Evolutionary conservation across 2,888 invertebrate genomes (phyloP), one percentile per base, ranked within the genome.

Genomic region (Physocephala rufipes): DNA sequence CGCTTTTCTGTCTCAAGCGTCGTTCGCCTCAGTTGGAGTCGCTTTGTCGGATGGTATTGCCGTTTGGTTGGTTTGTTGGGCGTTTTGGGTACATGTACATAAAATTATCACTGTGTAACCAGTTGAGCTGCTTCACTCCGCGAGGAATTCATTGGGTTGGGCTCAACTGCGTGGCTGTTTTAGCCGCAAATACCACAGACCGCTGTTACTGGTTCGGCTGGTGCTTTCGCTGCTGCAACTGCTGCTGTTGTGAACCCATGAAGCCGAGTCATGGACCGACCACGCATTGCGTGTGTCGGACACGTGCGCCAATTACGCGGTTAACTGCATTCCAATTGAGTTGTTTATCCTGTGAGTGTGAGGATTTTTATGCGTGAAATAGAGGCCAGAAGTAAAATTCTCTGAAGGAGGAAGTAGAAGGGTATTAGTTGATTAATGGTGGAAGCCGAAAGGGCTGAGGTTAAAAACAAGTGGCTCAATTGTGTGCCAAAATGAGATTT

Each of bases 261-360:
- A 47, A 62, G n/a, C 26, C 36, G 58, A 21, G 0, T n/a, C 64
- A 28, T 7, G 28, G 26, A 28, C 47, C 49, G 19, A 47, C 15
- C 78, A 80, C 79, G 80, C 81, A 80, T 24, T 81, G 81, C 76
- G 81, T 81, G 36, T 36, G 36, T 67, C 74, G 74, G 78, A 76
- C 84, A 85, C 84, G 84, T 85, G 84, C 76, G 78, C 73, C 85
- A 85, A 84, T 84, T 84, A 85, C 82, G 84, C 82, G 85, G 84
- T 84, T 83, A 85, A 84, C 82, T 84, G 84, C 81, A 82, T 84
- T 81, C 83, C 82, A 84, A 85, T 85, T 81, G 83, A 83, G 83
- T 83, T 83, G 83, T 83, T 83, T 83, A 82, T 82, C 79, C 78
- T 79, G 79, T 76, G 81, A 79, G 76, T 71, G 68, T 61, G 67